A percentile compares a stretch with the other conserved stretches of the same genome.
These are phyloP conservation scores for Lordiphosa stackelbergi DNA, from an alignment of 1,140 invertebrate genomes.

Conservation along the genomic window DNA sequence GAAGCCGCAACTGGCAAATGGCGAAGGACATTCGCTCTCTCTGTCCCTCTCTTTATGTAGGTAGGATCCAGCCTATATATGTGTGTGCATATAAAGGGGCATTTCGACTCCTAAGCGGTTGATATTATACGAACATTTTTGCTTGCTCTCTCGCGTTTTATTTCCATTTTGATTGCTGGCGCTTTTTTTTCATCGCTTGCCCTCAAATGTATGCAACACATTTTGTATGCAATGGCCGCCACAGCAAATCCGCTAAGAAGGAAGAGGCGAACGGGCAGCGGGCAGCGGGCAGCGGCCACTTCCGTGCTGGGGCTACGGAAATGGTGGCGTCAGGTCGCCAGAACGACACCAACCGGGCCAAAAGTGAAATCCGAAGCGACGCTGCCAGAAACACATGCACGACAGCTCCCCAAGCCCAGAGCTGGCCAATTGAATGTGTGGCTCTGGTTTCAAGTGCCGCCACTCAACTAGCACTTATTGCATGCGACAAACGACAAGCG, in stretches of 20 bases:
- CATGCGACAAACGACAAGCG: constrained; percentile 68
- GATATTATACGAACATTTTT: constrained; percentile 39
- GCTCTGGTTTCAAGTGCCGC: constrained; percentile 72
- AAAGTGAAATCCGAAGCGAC: constrained; percentile 65
- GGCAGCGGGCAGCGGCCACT: constrained; percentile 28
- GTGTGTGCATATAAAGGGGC: constrained; percentile 42
- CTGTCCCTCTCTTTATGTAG: constrained; percentile 4
- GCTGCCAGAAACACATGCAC: constrained; percentile 61
- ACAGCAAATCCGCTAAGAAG: constrained; percentile 52
- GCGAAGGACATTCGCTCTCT: constrained; percentile 41
- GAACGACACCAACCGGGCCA: constrained; percentile 66
- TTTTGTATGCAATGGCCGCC: constrained; percentile 68
- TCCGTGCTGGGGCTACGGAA: constrained; percentile 64
- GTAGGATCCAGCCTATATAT: constrained; percentile 4
- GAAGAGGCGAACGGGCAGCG: neutral
- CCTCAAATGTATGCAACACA: constrained; percentile 73
- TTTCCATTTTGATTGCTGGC: constrained; percentile 68
- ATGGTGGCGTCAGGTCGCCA: constrained; percentile 70
- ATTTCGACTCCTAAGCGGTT: constrained; percentile 26
- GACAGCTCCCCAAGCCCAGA: neutral
- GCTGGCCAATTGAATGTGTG: constrained; percentile 58
- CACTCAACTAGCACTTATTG: constrained; percentile 74
- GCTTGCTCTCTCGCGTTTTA: constrained; percentile 30
- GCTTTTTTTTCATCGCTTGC: constrained; percentile 19
- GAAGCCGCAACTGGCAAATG: constrained; percentile 66